Evolutionary conservation across 2,113 vertebrate species (phyloP).

Genomic region (Orthonyx spaldingii): DNA sequence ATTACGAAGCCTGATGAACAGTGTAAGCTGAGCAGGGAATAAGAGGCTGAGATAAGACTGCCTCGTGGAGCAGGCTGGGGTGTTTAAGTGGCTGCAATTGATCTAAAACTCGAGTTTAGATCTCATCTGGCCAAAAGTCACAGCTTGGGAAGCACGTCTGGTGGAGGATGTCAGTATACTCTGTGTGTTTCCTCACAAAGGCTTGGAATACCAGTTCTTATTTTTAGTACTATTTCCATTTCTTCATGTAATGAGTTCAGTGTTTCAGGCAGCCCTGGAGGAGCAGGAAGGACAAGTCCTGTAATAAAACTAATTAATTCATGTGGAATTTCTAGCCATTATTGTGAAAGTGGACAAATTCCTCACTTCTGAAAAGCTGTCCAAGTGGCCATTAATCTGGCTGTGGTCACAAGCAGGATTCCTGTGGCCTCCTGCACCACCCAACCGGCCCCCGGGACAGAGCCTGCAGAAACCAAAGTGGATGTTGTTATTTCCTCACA

Average conservation of each 20-base stretch:
- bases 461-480: slow-evolving; percentile 37
- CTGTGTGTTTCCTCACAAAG: neutral
- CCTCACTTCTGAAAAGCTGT: slow-evolving; percentile 44
- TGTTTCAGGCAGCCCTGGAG: slow-evolving; percentile 46
- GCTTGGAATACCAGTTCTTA: slow-evolving; percentile 9
- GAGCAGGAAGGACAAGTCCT: slow-evolving; percentile 33
- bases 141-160: neutral
- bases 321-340: slow-evolving; percentile 50
- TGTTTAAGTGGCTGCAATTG: neutral
- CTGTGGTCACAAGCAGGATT: slow-evolving; percentile 44
- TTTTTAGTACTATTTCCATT: slow-evolving; percentile 50
- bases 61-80: neutral
- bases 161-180: neutral
- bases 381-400: slow-evolving; percentile 45
- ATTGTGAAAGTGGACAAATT: slow-evolving; percentile 54
- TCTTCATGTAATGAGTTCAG: slow-evolving; percentile 43
- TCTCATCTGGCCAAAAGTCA: slow-evolving; percentile 24
- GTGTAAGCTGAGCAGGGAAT: neutral
- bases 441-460: neutral
- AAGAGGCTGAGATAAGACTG: neutral
- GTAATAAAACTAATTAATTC: slow-evolving; percentile 54
- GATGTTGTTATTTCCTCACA: slow-evolving; percentile 46
- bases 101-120: neutral
- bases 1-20: neutral
- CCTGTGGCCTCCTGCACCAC: slow-evolving; percentile 49